Evolutionary conservation across 2,113 vertebrate species (phyloP).

Genomic region (Brachypteracias leptosomus): DNA sequence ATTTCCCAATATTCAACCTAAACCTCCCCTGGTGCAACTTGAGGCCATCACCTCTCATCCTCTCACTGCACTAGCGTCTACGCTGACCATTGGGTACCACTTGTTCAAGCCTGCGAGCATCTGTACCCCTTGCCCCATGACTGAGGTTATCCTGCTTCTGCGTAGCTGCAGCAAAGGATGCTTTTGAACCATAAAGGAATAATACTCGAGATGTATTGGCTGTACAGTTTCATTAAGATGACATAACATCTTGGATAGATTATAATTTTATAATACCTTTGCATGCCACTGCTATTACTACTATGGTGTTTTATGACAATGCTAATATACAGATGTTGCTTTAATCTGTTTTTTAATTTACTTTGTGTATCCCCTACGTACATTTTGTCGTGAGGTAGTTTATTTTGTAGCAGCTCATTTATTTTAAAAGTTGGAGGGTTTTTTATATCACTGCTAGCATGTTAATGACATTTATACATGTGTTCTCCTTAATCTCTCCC

Average conservation of each 20-base stretch:
- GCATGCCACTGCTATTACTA: slow-evolving; percentile 67
- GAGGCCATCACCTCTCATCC: too few relatives aligned
- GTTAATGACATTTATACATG: slow-evolving; percentile 70
- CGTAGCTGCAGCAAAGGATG: neutral
- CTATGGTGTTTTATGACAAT: slow-evolving; percentile 68
- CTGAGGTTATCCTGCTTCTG: neutral
- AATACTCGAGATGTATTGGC: slow-evolving; percentile 13
- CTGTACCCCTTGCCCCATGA: neutral
- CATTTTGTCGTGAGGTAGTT: slow-evolving; percentile 74
- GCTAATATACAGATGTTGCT: slow-evolving; percentile 81
- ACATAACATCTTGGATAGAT: slow-evolving; percentile 67
- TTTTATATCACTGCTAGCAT: slow-evolving; percentile 62
- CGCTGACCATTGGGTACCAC: fast-evolving
- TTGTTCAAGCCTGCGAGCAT: fast-evolving
- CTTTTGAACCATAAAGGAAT: neutral
- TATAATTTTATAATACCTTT: slow-evolving; percentile 77
- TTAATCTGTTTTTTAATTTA: slow-evolving; percentile 80
- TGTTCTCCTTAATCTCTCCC: slow-evolving; percentile 58
- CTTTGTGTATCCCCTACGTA: slow-evolving; percentile 74
- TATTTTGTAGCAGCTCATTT: slow-evolving; percentile 80
- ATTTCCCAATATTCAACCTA: too few relatives aligned
- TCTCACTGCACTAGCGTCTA: fast-evolving
- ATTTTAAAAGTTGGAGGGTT: slow-evolving; percentile 76
- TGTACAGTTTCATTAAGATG: slow-evolving; percentile 69
- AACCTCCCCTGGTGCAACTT: too few relatives aligned